phyloP scores from a whole-genome alignment of 2,888 invertebrate species.

The Molorchus minor region DNA sequence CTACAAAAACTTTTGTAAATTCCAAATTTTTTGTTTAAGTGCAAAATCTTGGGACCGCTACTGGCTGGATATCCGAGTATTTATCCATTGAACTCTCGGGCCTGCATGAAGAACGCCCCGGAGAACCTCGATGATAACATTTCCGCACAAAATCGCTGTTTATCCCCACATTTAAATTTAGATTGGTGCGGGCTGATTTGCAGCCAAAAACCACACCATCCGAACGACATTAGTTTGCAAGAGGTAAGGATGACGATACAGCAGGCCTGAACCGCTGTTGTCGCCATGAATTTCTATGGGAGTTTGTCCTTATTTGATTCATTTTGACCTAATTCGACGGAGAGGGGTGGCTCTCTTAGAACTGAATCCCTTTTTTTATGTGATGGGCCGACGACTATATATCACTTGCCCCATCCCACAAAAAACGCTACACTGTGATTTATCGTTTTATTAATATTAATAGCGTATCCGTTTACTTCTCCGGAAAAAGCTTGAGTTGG shows the following conservation, averaged over 20 bases:
- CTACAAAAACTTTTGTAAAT: too few species aligned
- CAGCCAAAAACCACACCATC: constrained; percentile 17
- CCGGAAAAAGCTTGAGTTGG: neutral
- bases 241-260: constrained; percentile 17
- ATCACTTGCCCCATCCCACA: constrained; percentile 9
- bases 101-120: constrained; percentile 2
- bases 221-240: constrained; percentile 21
- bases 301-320: constrained; percentile 25
- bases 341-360: neutral
- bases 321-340: constrained; percentile 21
- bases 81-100: neutral
- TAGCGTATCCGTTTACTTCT: neutral
- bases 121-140: constrained; percentile 12
- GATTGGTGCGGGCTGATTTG: constrained; percentile 42
- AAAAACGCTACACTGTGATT: constrained; percentile 6
- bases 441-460: constrained; percentile 16
- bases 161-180: constrained; percentile 47
- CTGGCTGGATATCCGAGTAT: neutral
- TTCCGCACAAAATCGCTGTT: constrained; percentile 35
- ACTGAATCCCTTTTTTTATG: constrained; percentile 23
- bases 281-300: constrained; percentile 19
- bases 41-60: neutral
- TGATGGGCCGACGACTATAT: constrained; percentile 8
- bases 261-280: constrained; percentile 14
- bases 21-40: neutral